Conservation (phyloP, 2,888 invertebrate genomes). For the Hypomecis atomaria region DNA sequence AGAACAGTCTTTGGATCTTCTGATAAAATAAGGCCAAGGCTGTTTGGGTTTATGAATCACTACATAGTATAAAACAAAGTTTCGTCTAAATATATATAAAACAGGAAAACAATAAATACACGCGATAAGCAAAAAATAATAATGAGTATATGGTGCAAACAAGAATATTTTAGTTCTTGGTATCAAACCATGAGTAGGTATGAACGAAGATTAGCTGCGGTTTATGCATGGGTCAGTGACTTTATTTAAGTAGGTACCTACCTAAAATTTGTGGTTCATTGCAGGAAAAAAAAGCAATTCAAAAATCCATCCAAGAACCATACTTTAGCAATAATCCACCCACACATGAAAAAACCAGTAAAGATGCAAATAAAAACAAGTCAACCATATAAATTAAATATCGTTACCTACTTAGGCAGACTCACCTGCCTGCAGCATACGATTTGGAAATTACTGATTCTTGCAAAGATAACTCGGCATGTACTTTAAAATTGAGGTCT, state of each 20-base stretch:
- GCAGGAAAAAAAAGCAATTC: not conserved
- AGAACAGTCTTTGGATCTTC: no score
- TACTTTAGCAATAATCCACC: not conserved
- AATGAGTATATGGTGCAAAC: no score
- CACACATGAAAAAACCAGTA: not conserved
- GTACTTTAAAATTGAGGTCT: not conserved
- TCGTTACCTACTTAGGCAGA: not conserved
- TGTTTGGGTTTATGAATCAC: no score
- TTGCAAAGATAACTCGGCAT: slow-evolving; percentile 1
- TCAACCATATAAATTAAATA: not conserved
- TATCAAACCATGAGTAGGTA: no score
- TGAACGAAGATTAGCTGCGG: no score
- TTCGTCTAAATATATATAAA: not conserved
- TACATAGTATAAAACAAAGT: no score
- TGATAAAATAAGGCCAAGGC: no score
- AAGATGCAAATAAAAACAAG: not conserved
- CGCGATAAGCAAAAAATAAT: not conserved
- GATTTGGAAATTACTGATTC: slow-evolving; percentile 6
- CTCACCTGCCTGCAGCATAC: slow-evolving; percentile 3
- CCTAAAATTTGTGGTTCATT: not conserved
- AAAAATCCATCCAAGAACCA: not conserved
- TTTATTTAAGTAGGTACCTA: not conserved
- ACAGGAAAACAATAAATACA: not conserved
- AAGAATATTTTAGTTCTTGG: no score
- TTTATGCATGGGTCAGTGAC: no score